phyloP scores from a whole-genome alignment of 2,888 invertebrate genomes.

The Adelphocoris suturalis region DNA sequence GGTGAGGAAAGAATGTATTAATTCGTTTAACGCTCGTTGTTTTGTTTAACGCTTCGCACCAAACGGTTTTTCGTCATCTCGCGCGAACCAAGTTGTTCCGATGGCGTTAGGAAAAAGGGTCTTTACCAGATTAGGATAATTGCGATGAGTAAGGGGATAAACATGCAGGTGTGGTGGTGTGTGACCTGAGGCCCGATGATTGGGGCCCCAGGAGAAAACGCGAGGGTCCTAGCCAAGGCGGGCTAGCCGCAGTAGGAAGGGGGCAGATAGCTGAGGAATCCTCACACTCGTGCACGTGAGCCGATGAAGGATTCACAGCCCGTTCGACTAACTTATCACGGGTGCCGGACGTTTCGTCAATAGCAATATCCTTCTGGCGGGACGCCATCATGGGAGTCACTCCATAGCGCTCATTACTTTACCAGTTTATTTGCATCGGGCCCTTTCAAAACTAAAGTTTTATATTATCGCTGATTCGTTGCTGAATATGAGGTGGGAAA shows the following conservation, averaged over 20 bases:
- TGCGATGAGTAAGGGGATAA: conserved; percentile 24
- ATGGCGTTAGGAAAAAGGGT: background rate
- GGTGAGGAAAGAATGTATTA: too few species aligned
- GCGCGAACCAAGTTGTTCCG: background rate
- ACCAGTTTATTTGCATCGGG: too few species aligned
- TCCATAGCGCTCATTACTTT: too few species aligned
- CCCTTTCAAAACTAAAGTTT: too few species aligned
- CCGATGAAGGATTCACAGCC: background rate
- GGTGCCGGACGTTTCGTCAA: background rate
- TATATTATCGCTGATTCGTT: too few species aligned
- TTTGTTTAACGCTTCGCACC: too few species aligned
- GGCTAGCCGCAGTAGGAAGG: background rate
- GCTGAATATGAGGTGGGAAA: too few species aligned
- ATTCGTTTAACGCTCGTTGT: too few species aligned
- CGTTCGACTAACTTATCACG: background rate
- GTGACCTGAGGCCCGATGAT: conserved; percentile 27
- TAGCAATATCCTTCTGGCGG: background rate
- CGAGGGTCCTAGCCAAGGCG: background rate
- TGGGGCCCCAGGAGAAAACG: background rate
- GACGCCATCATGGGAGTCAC: background rate
- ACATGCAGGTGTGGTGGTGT: background rate
- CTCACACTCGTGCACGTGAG: background rate
- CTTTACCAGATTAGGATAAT: conserved; percentile 21
- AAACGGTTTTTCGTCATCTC: too few species aligned
- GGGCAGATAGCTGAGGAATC: background rate